Evolutionary conservation across 2,797 vertebrate genomes (phyloP).

Genomic region (Acomys russatus): DNA sequence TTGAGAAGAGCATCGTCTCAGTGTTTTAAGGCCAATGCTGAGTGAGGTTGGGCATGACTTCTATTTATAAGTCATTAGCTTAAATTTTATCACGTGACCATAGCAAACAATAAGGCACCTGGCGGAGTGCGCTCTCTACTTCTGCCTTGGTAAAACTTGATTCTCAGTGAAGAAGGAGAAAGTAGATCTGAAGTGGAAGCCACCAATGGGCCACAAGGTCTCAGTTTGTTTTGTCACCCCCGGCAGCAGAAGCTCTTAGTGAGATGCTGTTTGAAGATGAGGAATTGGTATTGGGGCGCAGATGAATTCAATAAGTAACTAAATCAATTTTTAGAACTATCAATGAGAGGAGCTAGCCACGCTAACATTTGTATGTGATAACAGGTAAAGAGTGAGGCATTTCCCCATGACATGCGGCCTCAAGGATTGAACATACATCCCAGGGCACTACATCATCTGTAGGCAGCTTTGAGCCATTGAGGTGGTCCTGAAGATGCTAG

Average conservation of each 20-base stretch:
- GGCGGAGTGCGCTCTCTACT: background rate
- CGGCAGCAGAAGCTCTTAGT: constrained; percentile 15
- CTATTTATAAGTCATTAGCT: background rate
- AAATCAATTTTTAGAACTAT: background rate
- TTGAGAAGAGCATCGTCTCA: background rate
- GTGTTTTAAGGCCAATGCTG: background rate
- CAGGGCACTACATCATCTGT: background rate
- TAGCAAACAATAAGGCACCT: background rate
- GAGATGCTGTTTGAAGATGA: background rate
- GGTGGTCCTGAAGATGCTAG: background rate
- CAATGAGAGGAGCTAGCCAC: background rate
- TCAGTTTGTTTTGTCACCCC: background rate
- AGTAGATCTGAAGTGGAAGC: background rate
- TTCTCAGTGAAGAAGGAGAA: background rate
- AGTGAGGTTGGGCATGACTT: background rate
- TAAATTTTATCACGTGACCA: background rate
- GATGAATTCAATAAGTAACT: background rate
- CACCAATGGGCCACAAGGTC: background rate
- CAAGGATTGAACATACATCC: background rate
- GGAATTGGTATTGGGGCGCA: background rate
- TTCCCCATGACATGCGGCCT: background rate
- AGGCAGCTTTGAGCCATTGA: background rate
- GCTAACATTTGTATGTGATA: background rate
- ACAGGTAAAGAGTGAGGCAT: background rate
- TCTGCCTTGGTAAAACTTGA: background rate